These are phyloP conservation scores for Turritopsis dohrnii DNA, from an alignment of 30 jellyfish, hydroid and myxozoan genomes.

Conservation along the genomic window DNA sequence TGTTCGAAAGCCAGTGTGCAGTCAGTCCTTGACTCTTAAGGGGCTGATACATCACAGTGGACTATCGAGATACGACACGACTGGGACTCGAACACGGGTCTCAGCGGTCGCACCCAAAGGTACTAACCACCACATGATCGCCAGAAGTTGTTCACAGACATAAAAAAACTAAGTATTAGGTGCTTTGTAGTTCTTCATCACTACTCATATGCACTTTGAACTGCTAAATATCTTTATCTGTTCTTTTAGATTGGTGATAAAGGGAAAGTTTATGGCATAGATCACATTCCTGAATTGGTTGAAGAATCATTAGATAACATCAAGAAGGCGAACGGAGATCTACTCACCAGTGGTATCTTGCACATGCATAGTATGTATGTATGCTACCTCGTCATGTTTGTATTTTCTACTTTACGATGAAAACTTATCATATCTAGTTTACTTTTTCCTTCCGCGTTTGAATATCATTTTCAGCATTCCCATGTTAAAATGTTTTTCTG, in stretches of 20 bases:
- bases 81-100: too few relatives aligned
- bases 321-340: conserved; percentile 62
- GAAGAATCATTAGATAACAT: conserved; percentile 58
- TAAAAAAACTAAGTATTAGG: too few relatives aligned
- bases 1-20: too few relatives aligned
- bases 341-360: conserved; percentile 57
- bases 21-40: too few relatives aligned
- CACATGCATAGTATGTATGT: conserved; percentile 54
- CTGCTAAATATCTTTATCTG: too few relatives aligned
- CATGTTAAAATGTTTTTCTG: neutral
- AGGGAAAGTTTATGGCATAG: conserved; percentile 90
- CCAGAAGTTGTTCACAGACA: too few relatives aligned
- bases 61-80: too few relatives aligned
- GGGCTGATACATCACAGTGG: too few relatives aligned
- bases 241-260: conserved; percentile 75
- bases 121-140: too few relatives aligned
- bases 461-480: neutral
- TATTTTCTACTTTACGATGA: neutral
- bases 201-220: too few relatives aligned
- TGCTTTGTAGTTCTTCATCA: too few relatives aligned
- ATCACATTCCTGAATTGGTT: conserved; percentile 85
- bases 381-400: neutral
- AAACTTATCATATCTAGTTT: neutral
- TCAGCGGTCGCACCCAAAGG: too few relatives aligned
- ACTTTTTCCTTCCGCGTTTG: neutral